Evolutionary conservation across 1,140 invertebrate genomes (phyloP).

Genomic region (Hydropsyche tenuis): DNA sequence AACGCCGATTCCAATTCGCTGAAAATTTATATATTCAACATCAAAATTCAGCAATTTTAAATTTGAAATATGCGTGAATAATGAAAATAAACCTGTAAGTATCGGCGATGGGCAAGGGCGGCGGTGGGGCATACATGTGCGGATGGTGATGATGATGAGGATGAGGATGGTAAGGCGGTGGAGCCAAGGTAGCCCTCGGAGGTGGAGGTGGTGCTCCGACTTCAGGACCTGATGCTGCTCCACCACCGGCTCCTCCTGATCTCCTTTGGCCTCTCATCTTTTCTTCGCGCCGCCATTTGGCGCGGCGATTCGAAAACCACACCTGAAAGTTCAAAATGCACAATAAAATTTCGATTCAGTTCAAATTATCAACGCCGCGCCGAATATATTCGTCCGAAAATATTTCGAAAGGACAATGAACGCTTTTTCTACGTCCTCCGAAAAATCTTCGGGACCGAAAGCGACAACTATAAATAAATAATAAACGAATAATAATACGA

Average conservation of each 20-base stretch:
- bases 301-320: conserved; percentile 98
- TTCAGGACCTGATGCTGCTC: conserved; percentile 50
- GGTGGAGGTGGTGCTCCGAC: conserved; percentile 65
- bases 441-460: too few species aligned
- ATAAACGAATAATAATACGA: too few species aligned
- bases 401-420: too few species aligned
- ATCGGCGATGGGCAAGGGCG: conserved; percentile 81
- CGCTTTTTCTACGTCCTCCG: too few species aligned
- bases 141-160: conserved; percentile 68
- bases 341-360: too few species aligned
- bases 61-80: background rate
- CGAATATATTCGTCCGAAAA: too few species aligned
- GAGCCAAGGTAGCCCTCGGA: conserved; percentile 62
- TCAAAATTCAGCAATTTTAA: too few species aligned
- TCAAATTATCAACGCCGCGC: too few species aligned
- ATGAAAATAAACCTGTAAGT: conserved; percentile 73
- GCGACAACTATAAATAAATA: too few species aligned
- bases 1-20: conserved; percentile 49
- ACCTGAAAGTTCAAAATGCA: conserved; percentile 67
- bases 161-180: conserved; percentile 63
- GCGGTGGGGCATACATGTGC: conserved; percentile 84
- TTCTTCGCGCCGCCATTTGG: conserved; percentile 98
- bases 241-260: conserved; percentile 61
- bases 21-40: conserved; percentile 13
- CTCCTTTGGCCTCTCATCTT: conserved; percentile 89